A percentile compares a stretch with the other conserved stretches of the same genome.
phyloP scores from a whole-genome alignment of 2,113 vertebrate species.

The Malurus alboscapulatus region DNA sequence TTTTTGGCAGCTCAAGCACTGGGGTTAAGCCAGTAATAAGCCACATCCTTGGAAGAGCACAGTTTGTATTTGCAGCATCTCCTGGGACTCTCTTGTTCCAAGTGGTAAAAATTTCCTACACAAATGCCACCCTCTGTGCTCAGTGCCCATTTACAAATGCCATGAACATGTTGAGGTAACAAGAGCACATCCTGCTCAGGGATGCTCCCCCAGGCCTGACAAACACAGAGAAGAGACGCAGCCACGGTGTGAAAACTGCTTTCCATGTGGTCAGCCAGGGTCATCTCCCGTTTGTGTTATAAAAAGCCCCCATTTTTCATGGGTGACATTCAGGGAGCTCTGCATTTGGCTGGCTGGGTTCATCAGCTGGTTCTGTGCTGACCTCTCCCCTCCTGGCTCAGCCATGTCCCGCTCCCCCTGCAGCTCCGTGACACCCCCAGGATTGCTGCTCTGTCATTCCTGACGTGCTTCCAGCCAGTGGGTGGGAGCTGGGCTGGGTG shows the following conservation, averaged over 20 bases:
- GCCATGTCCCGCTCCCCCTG: accelerated
- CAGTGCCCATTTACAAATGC: background rate
- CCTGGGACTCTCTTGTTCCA: background rate
- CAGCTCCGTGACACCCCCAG: background rate
- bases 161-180: background rate
- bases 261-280: background rate
- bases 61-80: background rate
- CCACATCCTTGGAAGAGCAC: background rate
- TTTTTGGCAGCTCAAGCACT: background rate
- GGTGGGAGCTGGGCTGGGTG: background rate
- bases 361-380: background rate
- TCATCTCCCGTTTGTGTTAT: background rate
- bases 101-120: background rate
- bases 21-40: background rate
- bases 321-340: accelerated
- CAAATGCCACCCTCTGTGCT: background rate
- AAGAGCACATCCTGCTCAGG: background rate
- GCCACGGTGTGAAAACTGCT: background rate
- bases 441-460: background rate
- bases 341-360: background rate
- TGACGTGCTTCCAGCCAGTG: background rate
- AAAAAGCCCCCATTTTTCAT: background rate
- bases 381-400: accelerated
- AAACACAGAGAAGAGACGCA: background rate
- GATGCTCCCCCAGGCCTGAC: background rate